Evolutionary conservation across 2,797 vertebrate genomes (phyloP).

Genomic region (Myotis daubentonii): DNA sequence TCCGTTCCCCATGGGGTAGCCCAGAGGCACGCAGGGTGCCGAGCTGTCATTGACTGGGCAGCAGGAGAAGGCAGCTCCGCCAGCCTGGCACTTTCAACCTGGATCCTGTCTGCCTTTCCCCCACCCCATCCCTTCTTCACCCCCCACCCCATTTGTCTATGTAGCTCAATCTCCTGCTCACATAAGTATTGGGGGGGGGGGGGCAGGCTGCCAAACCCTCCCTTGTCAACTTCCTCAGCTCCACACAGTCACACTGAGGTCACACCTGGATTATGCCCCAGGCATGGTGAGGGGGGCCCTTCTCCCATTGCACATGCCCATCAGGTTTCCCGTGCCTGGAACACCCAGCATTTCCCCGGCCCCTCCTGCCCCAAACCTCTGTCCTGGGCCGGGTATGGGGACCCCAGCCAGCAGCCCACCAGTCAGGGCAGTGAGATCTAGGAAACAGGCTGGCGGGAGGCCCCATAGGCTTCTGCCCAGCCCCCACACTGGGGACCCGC

Average conservation of each 20-base stretch:
- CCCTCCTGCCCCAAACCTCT: background rate
- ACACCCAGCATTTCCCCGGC: background rate
- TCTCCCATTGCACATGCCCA: background rate
- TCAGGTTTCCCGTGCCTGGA: background rate
- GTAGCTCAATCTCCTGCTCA: background rate
- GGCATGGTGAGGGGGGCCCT: fast-evolving
- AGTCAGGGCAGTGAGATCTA: background rate
- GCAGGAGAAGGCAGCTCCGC: background rate
- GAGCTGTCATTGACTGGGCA: background rate
- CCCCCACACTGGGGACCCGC: too few species aligned
- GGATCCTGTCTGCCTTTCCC: background rate
- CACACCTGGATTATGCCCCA: background rate
- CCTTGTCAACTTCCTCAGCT: background rate
- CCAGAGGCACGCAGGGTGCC: background rate
- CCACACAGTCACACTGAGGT: background rate
- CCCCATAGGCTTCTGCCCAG: background rate
- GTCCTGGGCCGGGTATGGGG: background rate
- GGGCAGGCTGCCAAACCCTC: background rate
- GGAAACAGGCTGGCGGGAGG: background rate
- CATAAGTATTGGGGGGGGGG: background rate
- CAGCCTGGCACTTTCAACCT: background rate
- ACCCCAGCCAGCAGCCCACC: background rate
- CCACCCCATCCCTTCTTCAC: too few species aligned
- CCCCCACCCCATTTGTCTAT: background rate
- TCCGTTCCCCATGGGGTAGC: background rate